These are phyloP conservation scores for Adelosebastes latens DNA, from an alignment of 2,797 vertebrate species.

Conservation along the genomic window DNA sequence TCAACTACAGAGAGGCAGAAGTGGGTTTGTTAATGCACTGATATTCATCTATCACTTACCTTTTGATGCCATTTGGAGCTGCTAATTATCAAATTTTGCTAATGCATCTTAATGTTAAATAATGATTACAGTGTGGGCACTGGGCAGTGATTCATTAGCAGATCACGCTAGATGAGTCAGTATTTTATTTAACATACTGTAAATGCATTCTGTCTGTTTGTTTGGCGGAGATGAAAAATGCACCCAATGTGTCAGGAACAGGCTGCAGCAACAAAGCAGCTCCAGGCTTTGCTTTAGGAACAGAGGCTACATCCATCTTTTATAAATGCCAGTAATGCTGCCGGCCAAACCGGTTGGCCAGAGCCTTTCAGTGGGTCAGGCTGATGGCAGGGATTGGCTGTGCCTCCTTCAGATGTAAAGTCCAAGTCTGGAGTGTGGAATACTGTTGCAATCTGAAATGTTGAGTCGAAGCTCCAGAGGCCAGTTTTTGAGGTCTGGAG, in stretches of 20 bases:
- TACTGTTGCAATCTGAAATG: neutral
- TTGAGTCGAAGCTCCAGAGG: neutral
- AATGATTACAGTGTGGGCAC: slow-evolving; percentile 45
- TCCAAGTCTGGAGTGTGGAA: neutral
- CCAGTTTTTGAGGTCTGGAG: neutral
- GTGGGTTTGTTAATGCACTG: neutral
- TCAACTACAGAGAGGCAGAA: neutral
- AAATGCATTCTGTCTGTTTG: slow-evolving; percentile 28
- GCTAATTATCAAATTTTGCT: slow-evolving; percentile 36
- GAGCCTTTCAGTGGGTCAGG: slow-evolving; percentile 25
- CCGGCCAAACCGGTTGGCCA: slow-evolving; percentile 27
- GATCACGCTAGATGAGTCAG: slow-evolving; percentile 36
- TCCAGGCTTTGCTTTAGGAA: slow-evolving; percentile 48
- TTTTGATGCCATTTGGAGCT: neutral
- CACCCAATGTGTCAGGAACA: slow-evolving; percentile 34
- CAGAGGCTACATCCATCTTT: slow-evolving; percentile 53
- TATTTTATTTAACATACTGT: slow-evolving; percentile 25
- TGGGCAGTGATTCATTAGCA: slow-evolving; percentile 42
- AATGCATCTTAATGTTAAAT: slow-evolving; percentile 51
- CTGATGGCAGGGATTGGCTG: neutral
- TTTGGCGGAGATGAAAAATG: neutral
- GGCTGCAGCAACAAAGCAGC: slow-evolving; percentile 32
- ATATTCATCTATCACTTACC: neutral
- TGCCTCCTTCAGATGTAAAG: neutral
- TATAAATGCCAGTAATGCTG: slow-evolving; percentile 35